Conservation (phyloP, 1,140 invertebrate species). For the Teleopsis dalmanni region DNA sequence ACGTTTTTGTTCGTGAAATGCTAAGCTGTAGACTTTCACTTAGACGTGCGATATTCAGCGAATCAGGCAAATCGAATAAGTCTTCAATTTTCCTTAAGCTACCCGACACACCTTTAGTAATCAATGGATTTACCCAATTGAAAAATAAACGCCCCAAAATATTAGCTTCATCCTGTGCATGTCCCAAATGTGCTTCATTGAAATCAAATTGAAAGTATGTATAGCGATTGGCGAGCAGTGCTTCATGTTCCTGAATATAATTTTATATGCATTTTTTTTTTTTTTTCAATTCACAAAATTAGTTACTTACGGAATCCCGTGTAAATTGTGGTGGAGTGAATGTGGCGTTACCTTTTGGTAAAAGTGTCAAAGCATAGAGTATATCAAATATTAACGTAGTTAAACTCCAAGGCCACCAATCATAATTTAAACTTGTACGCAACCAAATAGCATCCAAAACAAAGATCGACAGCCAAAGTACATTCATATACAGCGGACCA, state of each 20-base stretch:
- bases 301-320: neutral
- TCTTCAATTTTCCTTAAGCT: slow-evolving; percentile 69
- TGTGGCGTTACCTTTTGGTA: slow-evolving; percentile 47
- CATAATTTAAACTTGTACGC: slow-evolving; percentile 42
- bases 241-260: slow-evolving; percentile 53
- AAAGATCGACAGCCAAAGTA: slow-evolving; percentile 58
- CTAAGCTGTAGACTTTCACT: slow-evolving; percentile 30
- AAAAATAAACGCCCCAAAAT: slow-evolving; percentile 72
- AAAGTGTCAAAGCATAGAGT: slow-evolving; percentile 53
- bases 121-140: slow-evolving; percentile 79
- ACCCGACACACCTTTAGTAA: slow-evolving; percentile 70
- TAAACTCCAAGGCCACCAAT: neutral
- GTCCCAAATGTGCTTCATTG: slow-evolving; percentile 59
- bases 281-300: neutral
- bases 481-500: slow-evolving; percentile 46
- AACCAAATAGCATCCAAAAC: slow-evolving; percentile 54
- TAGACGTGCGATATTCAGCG: slow-evolving; percentile 26
- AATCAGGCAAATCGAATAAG: slow-evolving; percentile 72
- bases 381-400: neutral
- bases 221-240: slow-evolving; percentile 44
- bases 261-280: neutral
- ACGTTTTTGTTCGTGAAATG: slow-evolving; percentile 40
- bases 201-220: slow-evolving; percentile 43
- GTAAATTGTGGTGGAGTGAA: slow-evolving; percentile 7
- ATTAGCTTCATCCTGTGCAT: slow-evolving; percentile 69